Percentiles rank a stretch among this genome's conserved stretches.
These are phyloP conservation scores for Umimayanthus kanabou DNA, from an alignment of 92 coral and sea anemone species.

Conservation along the genomic window DNA sequence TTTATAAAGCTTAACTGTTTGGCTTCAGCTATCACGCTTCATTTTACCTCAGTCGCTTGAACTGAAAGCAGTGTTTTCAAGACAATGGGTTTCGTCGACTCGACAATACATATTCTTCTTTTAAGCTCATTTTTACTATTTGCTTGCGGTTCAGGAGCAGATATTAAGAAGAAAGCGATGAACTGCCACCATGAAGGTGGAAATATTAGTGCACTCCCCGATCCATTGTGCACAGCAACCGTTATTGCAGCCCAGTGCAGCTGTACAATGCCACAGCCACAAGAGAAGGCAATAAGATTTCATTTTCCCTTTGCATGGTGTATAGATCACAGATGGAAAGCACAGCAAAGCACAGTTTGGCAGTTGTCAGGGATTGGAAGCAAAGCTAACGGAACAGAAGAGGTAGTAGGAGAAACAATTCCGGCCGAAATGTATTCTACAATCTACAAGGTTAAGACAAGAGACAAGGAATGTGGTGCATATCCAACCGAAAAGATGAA, in stretches of 20 bases:
- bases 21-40: no score
- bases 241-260: slow-evolving; percentile 8
- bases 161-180: not conserved
- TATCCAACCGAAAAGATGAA: not conserved
- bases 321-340: not conserved
- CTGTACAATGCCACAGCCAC: not conserved
- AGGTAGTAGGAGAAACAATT: not conserved
- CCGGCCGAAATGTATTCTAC: not conserved
- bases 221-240: not conserved
- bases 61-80: not conserved
- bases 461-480: not conserved
- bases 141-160: not conserved
- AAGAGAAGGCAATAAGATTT: no score
- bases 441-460: not conserved
- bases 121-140: not conserved
- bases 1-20: no score
- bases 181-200: not conserved
- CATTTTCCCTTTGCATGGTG: not conserved
- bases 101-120: not conserved
- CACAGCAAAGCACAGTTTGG: not conserved
- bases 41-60: no score
- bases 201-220: not conserved
- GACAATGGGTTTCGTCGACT: not conserved
- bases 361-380: not conserved
- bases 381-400: not conserved